These are phyloP conservation scores for Cerastis rubricosa DNA, from an alignment of 2,888 invertebrate species.

Conservation along the genomic window DNA sequence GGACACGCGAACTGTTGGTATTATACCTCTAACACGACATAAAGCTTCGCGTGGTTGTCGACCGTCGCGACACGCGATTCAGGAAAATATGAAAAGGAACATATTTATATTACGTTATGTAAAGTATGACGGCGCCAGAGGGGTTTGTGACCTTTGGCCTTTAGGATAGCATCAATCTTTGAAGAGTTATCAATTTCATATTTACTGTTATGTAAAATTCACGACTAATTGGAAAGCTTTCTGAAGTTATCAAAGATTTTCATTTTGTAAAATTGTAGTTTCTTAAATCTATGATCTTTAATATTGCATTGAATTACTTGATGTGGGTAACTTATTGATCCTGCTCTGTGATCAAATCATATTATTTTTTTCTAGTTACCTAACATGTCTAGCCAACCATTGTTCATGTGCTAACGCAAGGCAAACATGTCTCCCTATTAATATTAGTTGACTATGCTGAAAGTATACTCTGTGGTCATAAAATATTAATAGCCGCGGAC, in stretches of 20 bases:
- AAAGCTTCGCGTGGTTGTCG: constrained; percentile 74
- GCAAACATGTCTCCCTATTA: constrained; percentile 56
- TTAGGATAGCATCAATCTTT: not conserved
- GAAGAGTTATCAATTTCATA: not conserved
- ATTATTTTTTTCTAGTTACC: not conserved
- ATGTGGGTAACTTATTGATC: not conserved
- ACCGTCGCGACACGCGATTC: constrained; percentile 78
- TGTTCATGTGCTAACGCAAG: constrained; percentile 45
- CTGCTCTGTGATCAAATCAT: not conserved
- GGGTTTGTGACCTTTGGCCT: constrained; percentile 14
- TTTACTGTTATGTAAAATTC: not conserved
- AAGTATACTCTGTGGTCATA: constrained; percentile 71
- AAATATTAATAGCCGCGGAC: constrained; percentile 76
- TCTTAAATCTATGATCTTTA: not conserved
- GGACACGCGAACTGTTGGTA: constrained; percentile 87
- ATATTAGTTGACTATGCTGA: constrained; percentile 74
- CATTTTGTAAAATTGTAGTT: not conserved
- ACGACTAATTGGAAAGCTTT: not conserved
- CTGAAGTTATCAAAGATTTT: not conserved
- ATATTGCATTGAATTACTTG: not conserved
- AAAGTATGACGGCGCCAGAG: not conserved
- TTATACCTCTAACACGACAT: constrained; percentile 79
- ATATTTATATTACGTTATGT: constrained; percentile 57
- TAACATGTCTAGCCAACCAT: not conserved
- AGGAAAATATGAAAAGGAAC: constrained; percentile 70